Evolutionary conservation across 2,113 vertebrate species (phyloP).

Genomic region (Rhegmatorhina hoffmannsi): DNA sequence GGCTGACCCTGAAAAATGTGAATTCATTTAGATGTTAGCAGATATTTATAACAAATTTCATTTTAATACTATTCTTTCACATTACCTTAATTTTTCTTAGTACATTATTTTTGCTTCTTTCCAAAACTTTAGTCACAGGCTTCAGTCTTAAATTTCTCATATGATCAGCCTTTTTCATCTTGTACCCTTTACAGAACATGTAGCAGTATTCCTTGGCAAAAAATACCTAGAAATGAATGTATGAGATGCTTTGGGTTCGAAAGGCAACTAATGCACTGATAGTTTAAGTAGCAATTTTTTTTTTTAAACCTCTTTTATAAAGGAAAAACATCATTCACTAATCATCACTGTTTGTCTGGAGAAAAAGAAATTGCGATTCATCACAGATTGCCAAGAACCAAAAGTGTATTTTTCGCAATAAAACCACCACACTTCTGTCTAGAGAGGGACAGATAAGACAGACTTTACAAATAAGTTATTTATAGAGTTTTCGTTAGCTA

Average conservation of each 20-base stretch:
- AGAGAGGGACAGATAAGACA: neutral
- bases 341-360: neutral
- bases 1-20: neutral
- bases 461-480: neutral
- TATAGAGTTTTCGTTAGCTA: neutral
- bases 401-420: neutral
- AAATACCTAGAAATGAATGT: neutral
- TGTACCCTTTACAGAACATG: neutral
- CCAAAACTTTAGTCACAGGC: neutral
- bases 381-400: neutral
- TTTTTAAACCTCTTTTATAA: neutral
- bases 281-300: neutral
- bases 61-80: neutral
- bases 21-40: neutral
- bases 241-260: neutral
- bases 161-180: neutral
- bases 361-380: neutral
- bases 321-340: neutral
- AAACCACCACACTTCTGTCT: neutral
- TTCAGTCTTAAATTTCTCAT: neutral
- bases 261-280: neutral
- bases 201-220: neutral
- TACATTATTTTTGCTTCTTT: neutral
- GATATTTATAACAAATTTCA: neutral
- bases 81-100: neutral